These are phyloP conservation scores for Phragmatobia fuliginosa DNA, from an alignment of 2,888 invertebrate species.

Conservation along the genomic window DNA sequence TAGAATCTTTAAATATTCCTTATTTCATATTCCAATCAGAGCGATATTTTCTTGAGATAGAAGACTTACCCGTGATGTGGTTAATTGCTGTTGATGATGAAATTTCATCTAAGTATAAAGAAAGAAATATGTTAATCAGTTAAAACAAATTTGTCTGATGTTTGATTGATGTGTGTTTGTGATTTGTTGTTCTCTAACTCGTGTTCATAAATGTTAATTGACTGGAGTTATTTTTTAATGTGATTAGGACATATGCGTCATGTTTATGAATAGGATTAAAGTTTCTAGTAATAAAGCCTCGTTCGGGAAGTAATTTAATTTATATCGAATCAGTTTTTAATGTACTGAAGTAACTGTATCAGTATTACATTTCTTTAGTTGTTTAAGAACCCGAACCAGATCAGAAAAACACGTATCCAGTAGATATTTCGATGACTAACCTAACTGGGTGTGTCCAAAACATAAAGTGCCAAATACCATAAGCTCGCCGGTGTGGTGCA, in stretches of 20 bases:
- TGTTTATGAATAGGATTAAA: too few species aligned
- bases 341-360: background rate
- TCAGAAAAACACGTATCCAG: background rate
- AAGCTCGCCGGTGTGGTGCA: slow-evolving; percentile 8
- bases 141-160: background rate
- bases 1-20: too few species aligned
- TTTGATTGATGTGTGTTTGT: background rate
- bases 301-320: too few species aligned
- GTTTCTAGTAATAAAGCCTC: too few species aligned
- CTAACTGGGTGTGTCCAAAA: slow-evolving; percentile 18
- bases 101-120: too few species aligned
- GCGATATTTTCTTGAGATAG: too few species aligned
- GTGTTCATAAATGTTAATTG: background rate
- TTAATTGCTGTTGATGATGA: too few species aligned
- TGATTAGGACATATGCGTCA: background rate
- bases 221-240: background rate
- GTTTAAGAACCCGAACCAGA: background rate
- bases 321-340: too few species aligned
- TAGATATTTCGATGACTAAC: slow-evolving; percentile 14
- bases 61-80: too few species aligned
- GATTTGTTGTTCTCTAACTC: background rate
- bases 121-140: too few species aligned
- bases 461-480: slow-evolving; percentile 15
- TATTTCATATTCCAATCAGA: too few species aligned
- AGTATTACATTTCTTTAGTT: background rate